Evolutionary conservation across 2,888 invertebrate genomes (phyloP).

Genomic region (Pegoplata infirma): DNA sequence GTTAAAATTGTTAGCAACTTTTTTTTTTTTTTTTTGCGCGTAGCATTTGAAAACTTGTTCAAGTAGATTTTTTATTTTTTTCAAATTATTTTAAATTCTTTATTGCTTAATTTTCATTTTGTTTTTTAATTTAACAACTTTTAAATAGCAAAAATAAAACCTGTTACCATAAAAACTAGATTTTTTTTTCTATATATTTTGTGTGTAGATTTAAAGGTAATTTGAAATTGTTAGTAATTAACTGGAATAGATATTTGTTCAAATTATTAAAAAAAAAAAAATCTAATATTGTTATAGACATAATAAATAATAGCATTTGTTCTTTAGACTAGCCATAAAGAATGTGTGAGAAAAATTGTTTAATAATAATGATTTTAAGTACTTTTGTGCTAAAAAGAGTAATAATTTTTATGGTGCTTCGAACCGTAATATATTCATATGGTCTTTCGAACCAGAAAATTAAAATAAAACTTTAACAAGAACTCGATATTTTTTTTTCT

Average conservation of each 20-base stretch:
- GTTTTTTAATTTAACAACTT: neutral
- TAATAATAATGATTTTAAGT: too few species aligned
- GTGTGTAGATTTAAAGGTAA: neutral
- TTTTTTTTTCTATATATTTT: neutral
- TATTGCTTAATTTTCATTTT: neutral
- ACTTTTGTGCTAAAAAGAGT: too few species aligned
- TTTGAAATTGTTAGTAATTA: neutral
- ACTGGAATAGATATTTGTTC: neutral
- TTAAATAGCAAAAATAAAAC: neutral
- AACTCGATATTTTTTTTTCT: too few species aligned
- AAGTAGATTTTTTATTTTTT: neutral
- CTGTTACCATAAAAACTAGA: neutral
- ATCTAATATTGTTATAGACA: too few species aligned
- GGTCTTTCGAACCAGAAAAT: too few species aligned
- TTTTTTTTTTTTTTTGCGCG: neutral
- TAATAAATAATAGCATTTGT: neutral
- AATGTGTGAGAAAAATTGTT: neutral
- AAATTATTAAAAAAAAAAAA: too few species aligned
- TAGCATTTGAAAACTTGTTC: neutral
- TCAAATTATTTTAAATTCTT: too few species aligned
- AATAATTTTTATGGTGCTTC: too few species aligned
- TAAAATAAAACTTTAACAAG: too few species aligned
- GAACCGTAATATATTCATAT: too few species aligned
- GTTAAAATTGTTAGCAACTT: constrained; percentile 37
- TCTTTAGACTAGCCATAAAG: neutral